Percentiles rank a stretch among this genome's conserved stretches.
Conservation (phyloP, 2,797 vertebrate genomes). For the Malurus splendens region DNA sequence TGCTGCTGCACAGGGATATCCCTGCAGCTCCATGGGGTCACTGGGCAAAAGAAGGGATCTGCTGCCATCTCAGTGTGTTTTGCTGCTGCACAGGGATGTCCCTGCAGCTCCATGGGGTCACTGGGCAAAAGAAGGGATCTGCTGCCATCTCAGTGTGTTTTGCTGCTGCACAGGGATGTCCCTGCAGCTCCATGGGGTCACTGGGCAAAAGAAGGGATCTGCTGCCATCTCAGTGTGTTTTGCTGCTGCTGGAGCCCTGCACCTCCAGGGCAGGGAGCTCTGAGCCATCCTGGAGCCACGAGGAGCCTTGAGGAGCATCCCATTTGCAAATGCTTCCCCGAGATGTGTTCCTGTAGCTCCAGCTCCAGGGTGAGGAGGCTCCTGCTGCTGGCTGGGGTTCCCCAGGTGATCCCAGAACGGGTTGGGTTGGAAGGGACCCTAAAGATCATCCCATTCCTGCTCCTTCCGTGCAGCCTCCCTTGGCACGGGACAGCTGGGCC, state of each 20-base stretch:
- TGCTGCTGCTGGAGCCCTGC: background rate
- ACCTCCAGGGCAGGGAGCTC: background rate
- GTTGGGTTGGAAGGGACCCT: background rate
- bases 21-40: too few relatives aligned
- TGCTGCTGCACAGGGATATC: too few relatives aligned
- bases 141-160: too few relatives aligned
- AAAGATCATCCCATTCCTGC: background rate
- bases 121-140: too few relatives aligned
- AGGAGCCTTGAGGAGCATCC: background rate
- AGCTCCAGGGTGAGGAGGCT: accelerated
- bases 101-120: too few relatives aligned
- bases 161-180: background rate
- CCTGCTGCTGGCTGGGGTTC: accelerated
- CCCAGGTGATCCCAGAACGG: background rate
- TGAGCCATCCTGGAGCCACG: accelerated
- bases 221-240: background rate
- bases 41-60: too few relatives aligned
- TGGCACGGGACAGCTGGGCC: background rate
- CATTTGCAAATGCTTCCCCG: background rate
- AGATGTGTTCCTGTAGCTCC: accelerated
- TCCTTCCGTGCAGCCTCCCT: background rate
- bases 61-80: too few relatives aligned
- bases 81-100: too few relatives aligned
- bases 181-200: accelerated
- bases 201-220: background rate